Evolutionary conservation across 2,888 invertebrate genomes (phyloP).

Genomic region (Sphecodes monilicornis): DNA sequence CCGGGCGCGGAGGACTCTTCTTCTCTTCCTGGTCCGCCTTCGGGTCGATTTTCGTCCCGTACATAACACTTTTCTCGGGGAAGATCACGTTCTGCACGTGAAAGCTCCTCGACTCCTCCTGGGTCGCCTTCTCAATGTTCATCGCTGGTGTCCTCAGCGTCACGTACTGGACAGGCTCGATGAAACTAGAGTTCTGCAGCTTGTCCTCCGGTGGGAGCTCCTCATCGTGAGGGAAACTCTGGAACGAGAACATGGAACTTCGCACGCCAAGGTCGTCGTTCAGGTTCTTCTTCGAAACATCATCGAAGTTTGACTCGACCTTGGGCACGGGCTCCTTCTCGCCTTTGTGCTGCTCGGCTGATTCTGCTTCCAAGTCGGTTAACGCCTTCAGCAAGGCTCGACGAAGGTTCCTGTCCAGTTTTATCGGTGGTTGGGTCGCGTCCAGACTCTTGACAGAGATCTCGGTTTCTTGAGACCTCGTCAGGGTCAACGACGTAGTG

Average conservation of each 20-base stretch:
- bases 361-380: constrained; percentile 90
- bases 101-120: constrained; percentile 74
- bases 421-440: constrained; percentile 85
- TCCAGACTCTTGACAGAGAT: constrained; percentile 37
- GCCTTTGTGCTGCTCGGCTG: constrained; percentile 84
- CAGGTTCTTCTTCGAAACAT: constrained; percentile 70
- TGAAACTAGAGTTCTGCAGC: constrained; percentile 81
- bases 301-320: constrained; percentile 78
- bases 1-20: constrained; percentile 25
- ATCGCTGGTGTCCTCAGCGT: constrained; percentile 55
- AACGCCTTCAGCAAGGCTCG: constrained; percentile 91
- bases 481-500: constrained; percentile 55
- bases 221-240: constrained; percentile 77
- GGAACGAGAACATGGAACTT: constrained; percentile 74
- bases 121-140: constrained; percentile 66
- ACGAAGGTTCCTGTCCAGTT: constrained; percentile 90
- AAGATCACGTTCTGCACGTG: constrained; percentile 68
- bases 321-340: constrained; percentile 81
- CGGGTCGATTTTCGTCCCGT: constrained; percentile 33
- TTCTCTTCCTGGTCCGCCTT: constrained; percentile 41
- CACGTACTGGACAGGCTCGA: constrained; percentile 76
- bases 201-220: constrained; percentile 81
- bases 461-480: constrained; percentile 58
- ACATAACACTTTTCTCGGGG: constrained; percentile 40
- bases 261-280: constrained; percentile 70